Base-by-base conservation (phyloP, 2,888 invertebrate genomes). In the Lypha dubia region DNA sequence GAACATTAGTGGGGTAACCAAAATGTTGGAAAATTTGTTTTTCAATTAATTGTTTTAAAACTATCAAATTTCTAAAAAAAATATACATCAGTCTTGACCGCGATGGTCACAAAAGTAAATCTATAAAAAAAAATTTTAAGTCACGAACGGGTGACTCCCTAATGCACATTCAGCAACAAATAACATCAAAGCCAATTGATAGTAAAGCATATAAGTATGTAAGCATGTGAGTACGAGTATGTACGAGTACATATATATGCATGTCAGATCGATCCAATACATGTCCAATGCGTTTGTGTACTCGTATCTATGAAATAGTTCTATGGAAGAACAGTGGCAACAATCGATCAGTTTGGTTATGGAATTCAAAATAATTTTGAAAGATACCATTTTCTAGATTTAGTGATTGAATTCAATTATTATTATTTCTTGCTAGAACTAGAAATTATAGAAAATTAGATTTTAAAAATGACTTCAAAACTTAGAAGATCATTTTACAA, bases 281-380 rank as follows among this genome's bases (percentile, higher is more conserved):
- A 68, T 79, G 63, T 65, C 70, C 79, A 17, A 28, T 77, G 60
- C 58, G 17, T 65, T 46, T 65, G 67, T 73, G 76, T 79, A n/a
- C n/a, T n/a, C n/a, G n/a, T n/a, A 46, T 67, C 60, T 70, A 58
- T 49, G 49, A 24, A 46, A 32, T 56, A 56, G 35, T 65, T 62
- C 38, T 51, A 70, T 20, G n/a, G 58, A 46, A 83, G 51, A 46
- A 79, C 79, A 79, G 83, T 71, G 75, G 65, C 58, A 20, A 7
- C 44, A 41, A 70, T 53, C 28, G n/a, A 20, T 13, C 13, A 46
- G 24, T 56, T 53, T 24, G 28, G 1, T 1, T n/a, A 24, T 2
- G 35, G n/a, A 32, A 58, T 32, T 17, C 9, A 17, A 17, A 58
- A 35, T 5, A 58, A 11, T 22, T 28, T 53, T 53, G 6, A 53